These are phyloP conservation scores for Wiebesia pumilae DNA, from an alignment of 1,140 invertebrate species.

Conservation along the genomic window DNA sequence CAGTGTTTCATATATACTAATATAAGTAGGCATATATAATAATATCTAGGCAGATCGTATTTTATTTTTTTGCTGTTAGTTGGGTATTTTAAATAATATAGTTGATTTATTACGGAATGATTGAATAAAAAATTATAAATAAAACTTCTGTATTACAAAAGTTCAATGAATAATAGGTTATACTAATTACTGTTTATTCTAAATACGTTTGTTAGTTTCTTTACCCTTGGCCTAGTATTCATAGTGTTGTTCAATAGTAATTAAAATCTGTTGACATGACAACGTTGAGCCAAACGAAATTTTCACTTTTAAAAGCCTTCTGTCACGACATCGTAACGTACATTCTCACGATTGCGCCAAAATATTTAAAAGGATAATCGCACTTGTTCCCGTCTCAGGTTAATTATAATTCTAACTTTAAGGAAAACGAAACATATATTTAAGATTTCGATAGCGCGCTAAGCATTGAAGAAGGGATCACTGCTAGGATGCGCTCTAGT, in stretches of 20 bases:
- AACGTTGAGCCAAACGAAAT: no score
- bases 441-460: background rate
- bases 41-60: no score
- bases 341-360: slow-evolving; percentile 5
- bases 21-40: no score
- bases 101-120: no score
- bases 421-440: background rate
- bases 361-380: background rate
- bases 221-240: background rate
- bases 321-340: background rate
- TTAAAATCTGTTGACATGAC: background rate
- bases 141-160: no score
- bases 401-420: background rate
- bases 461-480: background rate
- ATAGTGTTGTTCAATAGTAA: background rate
- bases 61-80: no score
- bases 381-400: background rate
- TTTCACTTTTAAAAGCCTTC: no score
- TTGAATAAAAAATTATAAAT: no score
- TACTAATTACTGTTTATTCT: no score
- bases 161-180: no score
- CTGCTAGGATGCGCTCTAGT: background rate
- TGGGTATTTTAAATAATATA: no score
- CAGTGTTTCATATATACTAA: no score
- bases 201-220: background rate